Percentiles rank a stretch among this genome's conserved stretches.
These are phyloP conservation scores for Stictocephala bisonia DNA, from an alignment of 2,888 invertebrate species.

Conservation along the genomic window DNA sequence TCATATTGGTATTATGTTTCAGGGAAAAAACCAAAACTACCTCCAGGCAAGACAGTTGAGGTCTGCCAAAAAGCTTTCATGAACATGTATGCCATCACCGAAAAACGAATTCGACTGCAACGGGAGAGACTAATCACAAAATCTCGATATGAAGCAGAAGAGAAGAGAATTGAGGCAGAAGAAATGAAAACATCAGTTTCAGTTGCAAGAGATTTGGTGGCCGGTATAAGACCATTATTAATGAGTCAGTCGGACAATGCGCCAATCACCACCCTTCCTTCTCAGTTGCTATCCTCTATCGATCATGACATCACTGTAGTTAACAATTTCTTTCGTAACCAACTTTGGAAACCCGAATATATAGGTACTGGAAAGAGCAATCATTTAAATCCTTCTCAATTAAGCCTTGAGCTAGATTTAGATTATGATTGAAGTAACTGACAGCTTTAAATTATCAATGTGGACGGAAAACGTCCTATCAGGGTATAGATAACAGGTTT, in stretches of 20 bases:
- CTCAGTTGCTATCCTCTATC: slow-evolving; percentile 55
- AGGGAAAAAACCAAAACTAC: slow-evolving; percentile 50
- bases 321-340: slow-evolving; percentile 69
- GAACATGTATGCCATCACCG: slow-evolving; percentile 69
- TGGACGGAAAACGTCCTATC: too few species aligned
- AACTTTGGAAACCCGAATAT: slow-evolving; percentile 70
- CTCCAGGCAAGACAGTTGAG: slow-evolving; percentile 62
- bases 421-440: slow-evolving; percentile 2
- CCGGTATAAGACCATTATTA: slow-evolving; percentile 53
- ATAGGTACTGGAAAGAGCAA: slow-evolving; percentile 61
- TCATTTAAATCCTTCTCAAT: slow-evolving; percentile 17
- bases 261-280: slow-evolving; percentile 63
- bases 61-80: slow-evolving; percentile 70
- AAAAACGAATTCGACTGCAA: slow-evolving; percentile 68
- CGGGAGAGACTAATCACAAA: slow-evolving; percentile 66
- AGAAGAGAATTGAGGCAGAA: slow-evolving; percentile 48
- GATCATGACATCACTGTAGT: slow-evolving; percentile 68
- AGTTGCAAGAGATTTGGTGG: slow-evolving; percentile 53
- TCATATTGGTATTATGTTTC: slow-evolving; percentile 31
- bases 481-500: slow-evolving; percentile 17
- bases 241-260: slow-evolving; percentile 41
- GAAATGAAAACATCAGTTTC: slow-evolving; percentile 53
- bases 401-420: slow-evolving; percentile 19
- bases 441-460: slow-evolving; percentile 32
- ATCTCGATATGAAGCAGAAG: slow-evolving; percentile 30